phyloP scores from a whole-genome alignment of 2,888 invertebrate species.

The Clostera curtula region DNA sequence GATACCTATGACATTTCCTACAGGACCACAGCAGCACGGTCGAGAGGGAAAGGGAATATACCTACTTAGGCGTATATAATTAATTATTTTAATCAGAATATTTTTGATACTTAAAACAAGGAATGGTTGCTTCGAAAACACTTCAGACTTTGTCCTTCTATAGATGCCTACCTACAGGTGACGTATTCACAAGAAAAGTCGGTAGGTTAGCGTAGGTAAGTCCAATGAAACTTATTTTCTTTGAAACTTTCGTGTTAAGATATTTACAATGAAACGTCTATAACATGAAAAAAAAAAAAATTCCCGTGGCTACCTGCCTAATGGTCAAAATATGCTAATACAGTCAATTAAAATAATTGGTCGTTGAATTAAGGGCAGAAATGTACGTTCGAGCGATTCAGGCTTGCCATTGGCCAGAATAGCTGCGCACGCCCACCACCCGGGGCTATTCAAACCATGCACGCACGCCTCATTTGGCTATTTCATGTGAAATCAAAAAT shows the following conservation, averaged over 20 bases:
- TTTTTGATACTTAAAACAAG: too few relatives aligned
- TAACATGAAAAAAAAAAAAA: too few relatives aligned
- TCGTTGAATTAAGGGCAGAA: constrained; percentile 40
- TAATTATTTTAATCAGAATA: too few relatives aligned
- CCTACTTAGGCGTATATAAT: too few relatives aligned
- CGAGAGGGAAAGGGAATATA: too few relatives aligned
- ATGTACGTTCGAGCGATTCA: constrained; percentile 34
- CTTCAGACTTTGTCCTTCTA: too few relatives aligned
- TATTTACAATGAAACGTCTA: constrained; percentile 1
- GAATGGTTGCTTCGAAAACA: too few relatives aligned
- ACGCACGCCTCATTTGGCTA: constrained; percentile 36
- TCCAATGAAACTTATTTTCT: background rate
- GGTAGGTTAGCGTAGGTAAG: too few relatives aligned
- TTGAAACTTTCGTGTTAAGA: background rate
- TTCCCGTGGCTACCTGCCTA: constrained; percentile 7
- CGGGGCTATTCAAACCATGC: constrained; percentile 43
- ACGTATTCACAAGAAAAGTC: too few relatives aligned
- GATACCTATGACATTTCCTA: too few relatives aligned
- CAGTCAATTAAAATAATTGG: constrained; percentile 44
- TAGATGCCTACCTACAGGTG: too few relatives aligned
- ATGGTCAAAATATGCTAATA: constrained; percentile 58
- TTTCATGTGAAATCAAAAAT: constrained; percentile 44
- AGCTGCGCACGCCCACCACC: constrained; percentile 56
- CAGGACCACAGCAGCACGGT: too few relatives aligned
- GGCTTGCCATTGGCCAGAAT: constrained; percentile 42